Percentiles rank a stretch among this genome's conserved stretches.
These are phyloP conservation scores for Andrena praecox DNA, from an alignment of 2,888 invertebrate species.

Conservation along the genomic window DNA sequence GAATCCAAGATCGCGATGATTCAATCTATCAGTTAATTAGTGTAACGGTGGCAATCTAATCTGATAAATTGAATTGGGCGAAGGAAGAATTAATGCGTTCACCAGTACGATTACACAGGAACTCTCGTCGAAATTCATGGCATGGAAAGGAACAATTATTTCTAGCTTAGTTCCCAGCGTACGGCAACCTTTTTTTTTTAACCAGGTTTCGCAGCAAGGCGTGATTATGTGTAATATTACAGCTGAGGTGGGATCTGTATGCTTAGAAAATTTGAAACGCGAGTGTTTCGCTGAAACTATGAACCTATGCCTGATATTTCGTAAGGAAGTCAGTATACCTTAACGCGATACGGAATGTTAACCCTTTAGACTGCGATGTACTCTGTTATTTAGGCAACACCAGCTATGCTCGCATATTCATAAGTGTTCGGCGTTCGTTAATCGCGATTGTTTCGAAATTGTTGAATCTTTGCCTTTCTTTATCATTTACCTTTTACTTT, in stretches of 20 bases:
- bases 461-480: too few relatives aligned
- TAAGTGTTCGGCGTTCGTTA: too few relatives aligned
- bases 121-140: background rate
- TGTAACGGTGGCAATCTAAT: too few relatives aligned
- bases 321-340: slow-evolving; percentile 23
- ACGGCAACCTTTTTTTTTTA: slow-evolving; percentile 1
- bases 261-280: slow-evolving; percentile 19
- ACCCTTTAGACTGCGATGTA: slow-evolving; percentile 4
- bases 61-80: background rate
- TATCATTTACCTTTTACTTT: too few relatives aligned
- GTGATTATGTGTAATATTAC: slow-evolving; percentile 32
- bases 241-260: background rate
- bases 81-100: background rate
- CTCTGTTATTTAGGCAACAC: slow-evolving; percentile 1
- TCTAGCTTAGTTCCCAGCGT: slow-evolving; percentile 1
- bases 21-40: too few relatives aligned
- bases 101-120: too few relatives aligned
- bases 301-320: slow-evolving; percentile 25
- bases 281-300: slow-evolving; percentile 19
- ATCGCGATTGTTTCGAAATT: too few relatives aligned
- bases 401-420: too few relatives aligned
- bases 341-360: slow-evolving; percentile 39
- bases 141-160: slow-evolving; percentile 9
- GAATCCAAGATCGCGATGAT: too few relatives aligned
- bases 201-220: slow-evolving; percentile 31